Base-by-base conservation (phyloP, 1,140 invertebrate species). In the Heliconius eleuchia region DNA sequence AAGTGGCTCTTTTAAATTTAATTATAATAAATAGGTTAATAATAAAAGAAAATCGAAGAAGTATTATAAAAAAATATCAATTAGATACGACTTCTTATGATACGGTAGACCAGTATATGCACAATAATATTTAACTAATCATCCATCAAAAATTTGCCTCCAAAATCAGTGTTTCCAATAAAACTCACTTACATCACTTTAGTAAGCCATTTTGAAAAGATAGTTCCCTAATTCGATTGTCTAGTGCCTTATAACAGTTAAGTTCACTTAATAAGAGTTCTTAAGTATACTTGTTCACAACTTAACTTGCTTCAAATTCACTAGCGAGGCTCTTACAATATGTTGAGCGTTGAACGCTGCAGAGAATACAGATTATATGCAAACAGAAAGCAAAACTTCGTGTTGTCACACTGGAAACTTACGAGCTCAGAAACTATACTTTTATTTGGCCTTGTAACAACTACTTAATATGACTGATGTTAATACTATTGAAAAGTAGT, bases 291-390 rank as follows among this genome's bases (percentile, higher is more conserved):
- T 80, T 80, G 55, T 74, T 80, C 71, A 57, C 71, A 73, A 73
- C 78, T 76, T 72, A 80, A 77, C 71, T 80, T 80, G 75, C 75
- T 66, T 72, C 57, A 74, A 77, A 77, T 74, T 78, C 60, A 80
- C 74, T 81, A 77, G 76, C 70, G 78, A 81, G 73, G 66, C 86
- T 85, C 87, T 83, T 84, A 83, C 83, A 84, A 79, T 83, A 77
- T 84, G 82, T 82, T 86, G 74, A 57, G 73, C 75, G 57, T 74
- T 80, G 76, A 84, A 84, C 82, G 83, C 60, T 83, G 80, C 78
- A 84, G 86, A 83, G 77, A 78, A 83, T 83, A 83, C 82, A 86
- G 85, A 82, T 87, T 86, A 83, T 83, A 82, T 84, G 81, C 85
- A 88, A 77, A 77, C 76, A 77, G 70, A 70, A 70, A 42, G 30